Evolutionary conservation across 2,888 invertebrate genomes (phyloP), one percentile per base, ranked within the genome.

Genomic region (Oconnorella tubifera): DNA sequence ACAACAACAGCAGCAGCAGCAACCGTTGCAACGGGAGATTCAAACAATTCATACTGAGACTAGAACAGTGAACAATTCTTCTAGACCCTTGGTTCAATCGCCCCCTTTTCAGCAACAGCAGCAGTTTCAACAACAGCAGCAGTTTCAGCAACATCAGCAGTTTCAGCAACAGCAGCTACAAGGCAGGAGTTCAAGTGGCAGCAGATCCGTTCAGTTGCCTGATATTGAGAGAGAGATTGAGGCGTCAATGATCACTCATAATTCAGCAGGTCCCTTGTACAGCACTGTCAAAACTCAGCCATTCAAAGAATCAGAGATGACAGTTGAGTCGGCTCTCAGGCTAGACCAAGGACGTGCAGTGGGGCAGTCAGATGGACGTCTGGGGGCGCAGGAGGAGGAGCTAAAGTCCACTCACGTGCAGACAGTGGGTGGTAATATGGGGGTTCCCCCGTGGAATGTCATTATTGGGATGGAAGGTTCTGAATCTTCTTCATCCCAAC

Each of bases 161-260:
- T 31, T 14, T 3, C 29, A 49, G 53, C 68, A 63, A 32, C 65
- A 69, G 4, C 56, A 55, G 31, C 60, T 63, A 2, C 63, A 69
- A 33, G 40, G 40, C 40, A n/a, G n/a, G n/a, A n/a, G n/a, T n/a
- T n/a, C n/a, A n/a, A n/a, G n/a, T n/a, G n/a, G n/a, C n/a, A n/a
- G n/a, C n/a, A n/a, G n/a, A n/a, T n/a, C n/a, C n/a, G n/a, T n/a
- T n/a, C n/a, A n/a, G n/a, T 40, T 40, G 40, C 40, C 40, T 40
- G 19, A 14, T 14, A 10, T 51, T 6, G 53, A 51, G 53, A 6
- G 10, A 6, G 14, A 25, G 23, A 51, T 19, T 6, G 53, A 51
- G 53, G 4, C 25, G 25, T 19, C 25, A 4, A 51, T 51, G 53
- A 6, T 23, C 4, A 27, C 14, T 27, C 14, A 25, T 6, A 10